Evolutionary conservation across 2,113 vertebrate genomes (phyloP), one percentile per base, ranked within the genome.

Genomic region (Sisor rabdophorus): DNA sequence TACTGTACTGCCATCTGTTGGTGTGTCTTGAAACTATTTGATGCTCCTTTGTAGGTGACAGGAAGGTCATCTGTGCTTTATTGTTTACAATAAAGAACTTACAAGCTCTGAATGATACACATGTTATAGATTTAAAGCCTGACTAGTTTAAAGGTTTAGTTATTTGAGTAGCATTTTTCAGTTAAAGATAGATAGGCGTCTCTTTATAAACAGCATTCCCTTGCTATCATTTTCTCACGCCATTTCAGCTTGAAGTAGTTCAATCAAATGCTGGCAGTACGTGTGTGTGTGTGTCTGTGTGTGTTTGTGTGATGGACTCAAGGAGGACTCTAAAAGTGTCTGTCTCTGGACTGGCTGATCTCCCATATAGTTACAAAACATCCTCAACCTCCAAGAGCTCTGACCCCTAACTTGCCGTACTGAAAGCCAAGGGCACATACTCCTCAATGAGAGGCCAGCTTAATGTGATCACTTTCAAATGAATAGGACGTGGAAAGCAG

Each of bases 351-450:
- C 73, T 78, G 77, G 77, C 69, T 36, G 53, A 40, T 67, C 61
- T 76, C 75, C 79, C 76, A 17, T 44, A 17, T 44, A 50, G 75
- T 74, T 55, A 79, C 79, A 77, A 83, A 83, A 67, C 81, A 58
- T 69, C 53, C 78, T 83, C 76, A 73, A 65, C 78, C 68, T 56
- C 50, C 53, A n/a, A 40, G 65, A 77, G 55, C 52, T 80, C 64
- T 50, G 61, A 82, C 63, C 71, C 69, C 24, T n/a, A 24, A 54
- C 32, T 67, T 19, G 22, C n/a, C 30, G 32, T 44, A 22, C 53
- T 54, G 28, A 55, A 50, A 64, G 22, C n/a, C 17, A 60, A 53
- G 54, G 68, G 16, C 40, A 79, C 71, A 61, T 61, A 70, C 69
- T 71, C 44, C 30, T 64, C 11, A 44, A 7, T 47, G 17, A 72